Percentiles rank a stretch among this genome's conserved stretches.
Conservation (phyloP, 2,888 invertebrate species). For the Rhopalosiphum nymphaeae region DNA sequence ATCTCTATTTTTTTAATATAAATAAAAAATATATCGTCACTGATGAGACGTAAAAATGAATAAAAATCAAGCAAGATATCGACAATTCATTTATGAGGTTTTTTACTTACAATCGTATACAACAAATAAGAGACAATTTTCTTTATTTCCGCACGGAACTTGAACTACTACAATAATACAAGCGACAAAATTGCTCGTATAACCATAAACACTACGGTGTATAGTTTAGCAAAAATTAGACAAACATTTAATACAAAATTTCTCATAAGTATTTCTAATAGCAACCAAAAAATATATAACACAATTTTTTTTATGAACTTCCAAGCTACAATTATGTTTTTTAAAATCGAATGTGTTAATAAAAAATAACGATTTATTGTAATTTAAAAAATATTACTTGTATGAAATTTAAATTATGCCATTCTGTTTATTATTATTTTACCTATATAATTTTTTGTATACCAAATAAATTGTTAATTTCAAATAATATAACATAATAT, state of each 20-base stretch:
- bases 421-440: not conserved
- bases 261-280: not conserved
- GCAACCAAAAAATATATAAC: not conserved
- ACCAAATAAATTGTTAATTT: not conserved
- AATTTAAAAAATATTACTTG: not conserved
- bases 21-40: not conserved
- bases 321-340: not conserved
- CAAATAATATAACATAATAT: not conserved
- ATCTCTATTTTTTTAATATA: not conserved
- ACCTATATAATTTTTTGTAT: not conserved
- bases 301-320: not conserved
- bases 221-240: not conserved
- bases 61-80: not conserved
- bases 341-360: not conserved
- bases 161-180: not conserved
- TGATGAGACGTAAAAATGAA: not conserved
- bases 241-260: not conserved
- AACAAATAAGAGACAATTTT: not conserved
- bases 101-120: not conserved
- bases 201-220: not conserved
- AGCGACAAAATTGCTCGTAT: not conserved
- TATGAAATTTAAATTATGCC: not conserved
- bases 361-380: not conserved
- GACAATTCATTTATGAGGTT: rapidly evolving
- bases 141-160: not conserved